Evolutionary conservation across 2,113 vertebrate species (phyloP).

Genomic region (Rhinolophus sinicus): DNA sequence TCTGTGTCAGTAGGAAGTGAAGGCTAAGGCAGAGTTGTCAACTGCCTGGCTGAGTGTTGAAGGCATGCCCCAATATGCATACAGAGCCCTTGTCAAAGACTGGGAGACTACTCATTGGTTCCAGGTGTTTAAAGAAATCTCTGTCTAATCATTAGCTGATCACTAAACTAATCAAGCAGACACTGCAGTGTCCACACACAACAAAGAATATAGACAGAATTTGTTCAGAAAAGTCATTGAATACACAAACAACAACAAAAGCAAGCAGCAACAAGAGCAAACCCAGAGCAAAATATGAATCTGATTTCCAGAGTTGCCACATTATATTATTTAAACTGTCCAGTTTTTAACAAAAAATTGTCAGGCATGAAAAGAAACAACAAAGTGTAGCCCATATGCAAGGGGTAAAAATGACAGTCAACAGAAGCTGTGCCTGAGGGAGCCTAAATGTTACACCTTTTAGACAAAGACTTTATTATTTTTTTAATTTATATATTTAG

Average conservation of each 20-base stretch:
- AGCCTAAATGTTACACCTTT: background rate
- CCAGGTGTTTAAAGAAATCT: background rate
- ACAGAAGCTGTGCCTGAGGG: background rate
- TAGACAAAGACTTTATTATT: background rate
- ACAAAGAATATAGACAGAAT: background rate
- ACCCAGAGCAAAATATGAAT: background rate
- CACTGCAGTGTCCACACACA: background rate
- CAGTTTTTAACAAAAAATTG: background rate
- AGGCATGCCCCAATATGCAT: background rate
- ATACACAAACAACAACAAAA: background rate
- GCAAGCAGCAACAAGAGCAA: background rate
- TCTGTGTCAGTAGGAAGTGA: background rate
- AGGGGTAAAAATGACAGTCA: background rate
- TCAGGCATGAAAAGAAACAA: background rate
- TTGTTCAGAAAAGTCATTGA: background rate
- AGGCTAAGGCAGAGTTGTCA: background rate
- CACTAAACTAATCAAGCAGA: background rate
- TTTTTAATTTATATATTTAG: too few relatives aligned
- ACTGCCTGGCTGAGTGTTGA: background rate
- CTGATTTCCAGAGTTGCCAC: background rate
- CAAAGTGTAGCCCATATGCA: background rate
- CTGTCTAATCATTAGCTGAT: background rate
- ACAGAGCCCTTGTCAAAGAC: background rate
- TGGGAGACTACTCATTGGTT: background rate
- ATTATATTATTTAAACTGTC: background rate